Base-by-base conservation (phyloP, 2,888 invertebrate species). In the Pyrrhia umbra region DNA sequence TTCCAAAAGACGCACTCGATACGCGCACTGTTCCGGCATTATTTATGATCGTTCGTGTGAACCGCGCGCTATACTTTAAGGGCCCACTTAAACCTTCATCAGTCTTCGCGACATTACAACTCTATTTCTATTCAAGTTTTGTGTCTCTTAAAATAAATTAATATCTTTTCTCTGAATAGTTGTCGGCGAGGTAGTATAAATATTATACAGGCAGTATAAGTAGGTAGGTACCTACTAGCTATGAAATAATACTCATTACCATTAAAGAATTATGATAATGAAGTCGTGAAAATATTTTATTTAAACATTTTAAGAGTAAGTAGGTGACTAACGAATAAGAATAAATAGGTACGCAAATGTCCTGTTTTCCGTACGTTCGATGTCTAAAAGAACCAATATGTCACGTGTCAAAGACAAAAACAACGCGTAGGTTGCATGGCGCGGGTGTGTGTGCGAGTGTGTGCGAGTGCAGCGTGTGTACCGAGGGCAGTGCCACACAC, bases 71-170 rank as follows among this genome's bases (percentile, higher is more conserved):
- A 80, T 82, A 83, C 85, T 81, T 79, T 62, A 42, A 55, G 50
- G 57, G 56, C 71, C 62, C 79, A 86, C 88, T 86, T 83, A 80
- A 82, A 91, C 91, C 92, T 83, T 88, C 89, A 84, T 92, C 91
- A 85, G 77, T 92, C 91, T 79, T 85, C 90, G 81, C 75, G 74
- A 56, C 30, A 72, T 62, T 68, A 68, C 75, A 61, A 70, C 67
- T 65, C 63, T 60, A 27, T 58, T 77, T 86, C 84, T 80, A 84
- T 83, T 80, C 76, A 77, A 69, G 68, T 86, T 86, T 86, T 83
- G 85, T 85, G 68, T 80, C 80, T 82, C 84, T 82, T 88, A 77
- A 88, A 88, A 82, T 81, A 77, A 64, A 88, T 89, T 88, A 88
- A 89, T 88, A 80, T 81, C 80, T 80, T 82, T 90, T 88, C 87